Base-by-base conservation (phyloP, 2,797 vertebrate species). In the Anguilla obscura region DNA sequence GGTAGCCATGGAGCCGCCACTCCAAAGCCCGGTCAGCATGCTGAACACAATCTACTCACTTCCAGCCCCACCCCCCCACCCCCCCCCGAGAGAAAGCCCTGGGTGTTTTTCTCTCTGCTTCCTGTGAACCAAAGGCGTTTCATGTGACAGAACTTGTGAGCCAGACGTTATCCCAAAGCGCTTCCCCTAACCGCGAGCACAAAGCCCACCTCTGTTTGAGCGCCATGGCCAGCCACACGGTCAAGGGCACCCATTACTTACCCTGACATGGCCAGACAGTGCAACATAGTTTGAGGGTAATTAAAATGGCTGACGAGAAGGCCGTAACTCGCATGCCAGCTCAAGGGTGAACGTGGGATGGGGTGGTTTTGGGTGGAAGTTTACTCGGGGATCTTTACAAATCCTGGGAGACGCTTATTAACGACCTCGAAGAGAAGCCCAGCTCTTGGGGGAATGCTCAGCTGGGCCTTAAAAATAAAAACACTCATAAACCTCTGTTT, bases 171-270 rank as follows among this genome's bases (percentile, higher is more conserved):
- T 69, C 45, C 56, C 79, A 82, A 60, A 45, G 16, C 30, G 12
- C 60, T 69, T 69, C 85, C 87, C 21, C 18, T 21, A 76, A 71
- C 60, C 56, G 87, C 27, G 36, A 10, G 0, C 27, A 87, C 86
- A 87, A 89, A 82, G 89, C 40, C 84, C 87, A 33, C 58, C 84
- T 82, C 63, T 89, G 86, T 89, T 85, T n/a, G 1, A 21, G 14
- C 71, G 30, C 52, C 36, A 21, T 3, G 21, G 52, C 27, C 24
- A 56, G 74, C 86, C 14, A 12, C 40, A 16, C 56, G 40, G 50
- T 80, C 71, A 36, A 58, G 88, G 85, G 56, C 40, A 50, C 27
- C 74, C 54, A 82, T 66, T 82, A 82, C 74, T 88, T 0, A 14
- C 63, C 27, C 56, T 83, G 76, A 74, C 56, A 33, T 16, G 3